Percentiles rank a stretch among this genome's conserved stretches.
These are phyloP conservation scores for Cnemophilus loriae DNA, from an alignment of 2,113 vertebrate genomes.

Conservation along the genomic window DNA sequence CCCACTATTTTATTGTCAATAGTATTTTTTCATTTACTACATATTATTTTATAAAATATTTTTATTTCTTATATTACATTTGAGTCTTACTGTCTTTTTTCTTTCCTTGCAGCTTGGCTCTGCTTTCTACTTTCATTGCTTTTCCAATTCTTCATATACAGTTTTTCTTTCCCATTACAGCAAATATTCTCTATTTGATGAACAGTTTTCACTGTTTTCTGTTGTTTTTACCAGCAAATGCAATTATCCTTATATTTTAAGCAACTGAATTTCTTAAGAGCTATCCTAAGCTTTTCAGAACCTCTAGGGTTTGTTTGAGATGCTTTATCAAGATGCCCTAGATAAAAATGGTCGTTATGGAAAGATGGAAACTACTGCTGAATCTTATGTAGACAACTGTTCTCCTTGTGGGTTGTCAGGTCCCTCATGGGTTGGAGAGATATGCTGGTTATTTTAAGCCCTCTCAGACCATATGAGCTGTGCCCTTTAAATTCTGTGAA, in stretches of 20 bases:
- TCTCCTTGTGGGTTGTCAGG: background rate
- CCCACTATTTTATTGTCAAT: background rate
- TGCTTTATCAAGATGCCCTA: background rate
- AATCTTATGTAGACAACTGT: background rate
- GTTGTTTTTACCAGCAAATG: background rate
- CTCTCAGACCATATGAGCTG: background rate
- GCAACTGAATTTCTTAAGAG: background rate
- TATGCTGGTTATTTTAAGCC: background rate
- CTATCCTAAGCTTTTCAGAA: background rate
- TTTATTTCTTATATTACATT: background rate
- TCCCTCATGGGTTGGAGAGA: background rate
- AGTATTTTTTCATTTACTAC: background rate
- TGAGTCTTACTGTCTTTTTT: background rate
- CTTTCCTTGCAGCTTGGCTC: background rate
- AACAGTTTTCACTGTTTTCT: background rate
- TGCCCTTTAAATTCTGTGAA: constrained; percentile 10
- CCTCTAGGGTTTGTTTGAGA: background rate
- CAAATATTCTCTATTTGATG: background rate
- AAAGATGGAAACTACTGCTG: background rate
- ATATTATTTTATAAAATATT: background rate
- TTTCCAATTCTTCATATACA: background rate
- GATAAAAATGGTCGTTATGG: background rate
- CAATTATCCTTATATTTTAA: background rate
- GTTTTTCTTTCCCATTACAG: background rate
- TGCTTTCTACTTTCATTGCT: background rate